Conservation (phyloP, 1,140 invertebrate species). For the Papilio aristodemus region DNA sequence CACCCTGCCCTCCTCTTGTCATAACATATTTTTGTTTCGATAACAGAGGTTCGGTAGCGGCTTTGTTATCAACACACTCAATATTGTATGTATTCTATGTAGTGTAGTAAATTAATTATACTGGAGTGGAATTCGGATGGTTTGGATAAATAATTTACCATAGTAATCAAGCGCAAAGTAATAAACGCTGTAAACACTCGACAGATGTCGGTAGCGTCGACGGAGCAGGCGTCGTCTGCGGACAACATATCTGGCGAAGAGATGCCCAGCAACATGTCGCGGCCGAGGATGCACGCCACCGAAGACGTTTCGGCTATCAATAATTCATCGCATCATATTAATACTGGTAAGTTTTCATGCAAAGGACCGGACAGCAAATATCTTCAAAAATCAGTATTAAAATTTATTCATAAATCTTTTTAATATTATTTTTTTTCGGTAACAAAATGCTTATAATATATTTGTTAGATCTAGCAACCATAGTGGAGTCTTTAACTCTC, state of each 20-base stretch:
- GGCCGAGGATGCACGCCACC: constrained; percentile 90
- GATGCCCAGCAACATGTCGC: constrained; percentile 94
- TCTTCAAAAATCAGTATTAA: too few relatives aligned
- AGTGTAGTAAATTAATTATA: too few relatives aligned
- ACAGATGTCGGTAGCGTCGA: constrained; percentile 89
- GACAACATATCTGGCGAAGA: constrained; percentile 95
- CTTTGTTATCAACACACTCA: too few relatives aligned
- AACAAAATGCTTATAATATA: background rate
- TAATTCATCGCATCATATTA: constrained; percentile 82
- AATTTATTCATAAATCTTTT: too few relatives aligned
- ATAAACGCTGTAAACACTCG: background rate
- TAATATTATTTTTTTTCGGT: too few relatives aligned
- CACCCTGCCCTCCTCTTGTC: too few relatives aligned
- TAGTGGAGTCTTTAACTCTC: constrained; percentile 89
- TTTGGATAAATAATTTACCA: background rate
- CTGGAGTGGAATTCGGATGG: background rate
- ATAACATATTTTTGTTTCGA: too few relatives aligned
- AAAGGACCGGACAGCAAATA: too few relatives aligned
- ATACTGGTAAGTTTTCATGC: constrained; percentile 62
- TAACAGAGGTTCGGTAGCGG: too few relatives aligned
- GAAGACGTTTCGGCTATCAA: constrained; percentile 84
- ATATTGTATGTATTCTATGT: too few relatives aligned
- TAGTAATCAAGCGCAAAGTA: too few relatives aligned
- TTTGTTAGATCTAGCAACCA: constrained; percentile 87
- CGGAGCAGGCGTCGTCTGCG: constrained; percentile 93